phyloP scores from a whole-genome alignment of 2,888 invertebrate species.

The Oscheius sp. region DNA sequence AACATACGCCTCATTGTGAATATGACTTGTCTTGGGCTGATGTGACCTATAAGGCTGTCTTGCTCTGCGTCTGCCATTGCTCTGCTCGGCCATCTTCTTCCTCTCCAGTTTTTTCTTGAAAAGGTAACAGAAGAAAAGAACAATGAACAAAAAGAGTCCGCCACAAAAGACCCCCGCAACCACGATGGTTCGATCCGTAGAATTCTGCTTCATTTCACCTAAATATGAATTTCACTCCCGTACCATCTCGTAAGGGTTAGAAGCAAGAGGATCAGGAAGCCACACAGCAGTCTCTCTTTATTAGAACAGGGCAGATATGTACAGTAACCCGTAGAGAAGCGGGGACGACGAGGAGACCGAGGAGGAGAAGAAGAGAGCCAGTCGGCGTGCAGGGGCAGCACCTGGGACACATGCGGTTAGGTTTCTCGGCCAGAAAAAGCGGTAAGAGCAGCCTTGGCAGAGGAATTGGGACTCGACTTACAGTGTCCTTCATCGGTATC shows the following conservation, averaged over 20 bases:
- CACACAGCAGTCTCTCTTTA: constrained; percentile 24
- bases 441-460: not conserved
- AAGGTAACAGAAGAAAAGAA: constrained; percentile 65
- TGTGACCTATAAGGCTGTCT: constrained; percentile 55
- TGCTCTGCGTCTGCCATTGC: constrained; percentile 39
- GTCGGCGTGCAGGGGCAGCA: constrained; percentile 12
- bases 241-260: not conserved
- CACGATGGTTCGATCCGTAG: constrained; percentile 64
- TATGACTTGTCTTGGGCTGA: constrained; percentile 38
- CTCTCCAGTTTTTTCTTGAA: constrained; percentile 70
- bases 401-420: constrained; percentile 34
- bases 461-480: constrained; percentile 36
- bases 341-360: not conserved
- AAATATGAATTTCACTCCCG: constrained; percentile 12
- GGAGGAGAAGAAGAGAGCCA: constrained; percentile 31
- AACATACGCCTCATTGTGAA: constrained; percentile 34
- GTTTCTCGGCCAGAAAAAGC: constrained; percentile 12
- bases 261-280: constrained; percentile 1
- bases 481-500: constrained; percentile 81
- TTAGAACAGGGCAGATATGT: constrained; percentile 26
- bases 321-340: not conserved
- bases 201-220: constrained; percentile 65
- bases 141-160: constrained; percentile 68
- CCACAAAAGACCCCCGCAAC: constrained; percentile 68
- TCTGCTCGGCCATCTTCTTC: constrained; percentile 57